Percentiles rank a stretch among this genome's conserved stretches.
Conservation (phyloP, 2,888 invertebrate species). For the Pachymerium ferrugineum region DNA sequence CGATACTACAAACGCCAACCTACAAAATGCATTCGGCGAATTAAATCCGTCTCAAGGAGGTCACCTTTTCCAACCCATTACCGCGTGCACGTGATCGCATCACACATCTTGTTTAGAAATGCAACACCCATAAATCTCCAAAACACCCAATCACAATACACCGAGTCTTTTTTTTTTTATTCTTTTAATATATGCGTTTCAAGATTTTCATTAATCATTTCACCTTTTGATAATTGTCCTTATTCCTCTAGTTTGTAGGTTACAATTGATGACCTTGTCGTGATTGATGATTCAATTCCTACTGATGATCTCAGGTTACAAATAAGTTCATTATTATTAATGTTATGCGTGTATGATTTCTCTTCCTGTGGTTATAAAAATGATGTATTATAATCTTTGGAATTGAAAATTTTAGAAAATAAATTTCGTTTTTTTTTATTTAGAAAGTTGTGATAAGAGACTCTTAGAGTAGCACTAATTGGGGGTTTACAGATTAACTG, state of each 20-base stretch:
- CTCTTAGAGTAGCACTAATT: no score
- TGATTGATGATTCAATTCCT: constrained; percentile 16
- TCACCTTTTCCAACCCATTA: constrained; percentile 13
- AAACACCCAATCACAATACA: constrained; percentile 13
- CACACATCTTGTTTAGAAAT: constrained; percentile 15
- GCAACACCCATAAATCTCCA: background rate
- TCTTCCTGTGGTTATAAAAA: no score
- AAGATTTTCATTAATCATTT: background rate
- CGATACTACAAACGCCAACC: constrained; percentile 5
- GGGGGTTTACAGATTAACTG: no score
- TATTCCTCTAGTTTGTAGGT: no score
- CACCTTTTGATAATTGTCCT: no score
- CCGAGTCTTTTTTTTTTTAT: background rate
- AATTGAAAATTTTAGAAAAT: no score
- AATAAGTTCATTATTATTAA: background rate
- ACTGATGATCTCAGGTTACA: background rate
- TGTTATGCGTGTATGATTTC: background rate
- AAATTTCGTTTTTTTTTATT: no score
- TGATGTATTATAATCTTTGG: no score
- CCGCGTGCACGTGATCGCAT: constrained; percentile 7
- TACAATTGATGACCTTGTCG: background rate
- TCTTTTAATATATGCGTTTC: background rate
- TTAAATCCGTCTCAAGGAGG: constrained; percentile 14
- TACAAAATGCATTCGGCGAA: constrained; percentile 4
- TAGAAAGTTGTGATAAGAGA: no score